Percentiles rank a stretch among this genome's conserved stretches.
Conservation (phyloP, 2,113 vertebrate genomes). For the Sardina pilchardus region DNA sequence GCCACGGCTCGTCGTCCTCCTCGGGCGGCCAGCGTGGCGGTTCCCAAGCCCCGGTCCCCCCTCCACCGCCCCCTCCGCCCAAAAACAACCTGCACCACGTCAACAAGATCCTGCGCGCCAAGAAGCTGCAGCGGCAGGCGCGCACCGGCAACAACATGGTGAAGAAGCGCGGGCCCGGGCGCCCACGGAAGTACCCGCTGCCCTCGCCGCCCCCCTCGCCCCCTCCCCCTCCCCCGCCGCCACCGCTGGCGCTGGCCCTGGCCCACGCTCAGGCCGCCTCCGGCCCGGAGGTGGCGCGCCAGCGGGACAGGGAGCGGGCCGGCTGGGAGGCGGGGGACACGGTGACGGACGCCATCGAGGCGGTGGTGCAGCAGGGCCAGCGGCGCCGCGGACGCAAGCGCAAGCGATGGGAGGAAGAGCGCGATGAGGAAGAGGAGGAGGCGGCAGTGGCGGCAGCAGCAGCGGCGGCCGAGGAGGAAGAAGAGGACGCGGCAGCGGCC, state of each 20-base stretch:
- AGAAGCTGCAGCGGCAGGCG: slow-evolving; percentile 95
- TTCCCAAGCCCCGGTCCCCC: slow-evolving; percentile 58
- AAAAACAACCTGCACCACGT: slow-evolving; percentile 97
- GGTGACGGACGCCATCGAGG: slow-evolving; percentile 89
- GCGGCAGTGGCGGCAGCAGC: slow-evolving; percentile 53
- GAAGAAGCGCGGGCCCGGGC: slow-evolving; percentile 88
- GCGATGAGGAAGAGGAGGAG: slow-evolving; percentile 61
- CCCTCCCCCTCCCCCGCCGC: slow-evolving; percentile 42
- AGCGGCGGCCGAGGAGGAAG: slow-evolving; percentile 54
- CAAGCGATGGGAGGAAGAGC: slow-evolving; percentile 62
- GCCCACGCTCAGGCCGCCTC: slow-evolving; percentile 36
- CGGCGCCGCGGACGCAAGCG: slow-evolving; percentile 66
- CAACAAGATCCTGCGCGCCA: slow-evolving; percentile 98
- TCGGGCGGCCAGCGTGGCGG: slow-evolving; percentile 53
- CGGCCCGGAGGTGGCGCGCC: slow-evolving; percentile 52
- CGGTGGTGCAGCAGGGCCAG: slow-evolving; percentile 87
- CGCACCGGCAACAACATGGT: slow-evolving; percentile 98
- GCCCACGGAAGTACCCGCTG: slow-evolving; percentile 88
- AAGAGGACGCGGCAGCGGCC: slow-evolving; percentile 51
- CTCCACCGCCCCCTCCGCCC: slow-evolving; percentile 71
- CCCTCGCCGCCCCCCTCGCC: slow-evolving; percentile 74
- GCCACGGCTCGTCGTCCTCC: slow-evolving; percentile 52
- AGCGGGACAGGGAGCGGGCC: slow-evolving; percentile 24
- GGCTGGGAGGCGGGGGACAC: slow-evolving; percentile 73
- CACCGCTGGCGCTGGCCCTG: slow-evolving; percentile 50